Evolutionary conservation across 2,113 vertebrate species (phyloP).

Genomic region (Eira barbara): DNA sequence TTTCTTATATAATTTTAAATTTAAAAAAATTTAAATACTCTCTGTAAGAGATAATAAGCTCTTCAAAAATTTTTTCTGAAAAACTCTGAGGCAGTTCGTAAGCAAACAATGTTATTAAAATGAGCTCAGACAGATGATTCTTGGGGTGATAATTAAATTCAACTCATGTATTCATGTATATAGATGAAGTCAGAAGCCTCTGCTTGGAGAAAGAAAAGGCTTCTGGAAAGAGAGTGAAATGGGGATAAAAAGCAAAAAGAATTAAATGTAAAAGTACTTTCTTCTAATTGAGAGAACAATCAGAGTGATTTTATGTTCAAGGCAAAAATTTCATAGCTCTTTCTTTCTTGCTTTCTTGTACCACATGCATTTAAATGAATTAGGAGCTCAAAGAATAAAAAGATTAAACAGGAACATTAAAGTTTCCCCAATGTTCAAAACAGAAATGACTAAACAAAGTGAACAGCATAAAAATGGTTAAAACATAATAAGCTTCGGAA

Average conservation of each 20-base stretch:
- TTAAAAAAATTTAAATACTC: constrained; percentile 18
- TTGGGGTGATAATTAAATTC: constrained; percentile 69
- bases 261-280: constrained; percentile 29
- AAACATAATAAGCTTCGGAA: constrained; percentile 16
- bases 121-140: constrained; percentile 52
- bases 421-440: constrained; percentile 4
- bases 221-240: constrained; percentile 40
- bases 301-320: constrained; percentile 29
- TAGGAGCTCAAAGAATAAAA: constrained; percentile 8
- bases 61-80: constrained; percentile 41
- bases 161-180: constrained; percentile 54
- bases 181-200: constrained; percentile 54
- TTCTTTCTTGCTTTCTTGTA: constrained; percentile 37
- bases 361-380: constrained; percentile 34
- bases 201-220: constrained; percentile 24
- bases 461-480: constrained; percentile 35
- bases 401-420: constrained; percentile 36
- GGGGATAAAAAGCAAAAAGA: constrained; percentile 16
- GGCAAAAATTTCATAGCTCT: constrained; percentile 1
- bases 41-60: constrained; percentile 22
- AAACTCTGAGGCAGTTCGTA: constrained; percentile 37
- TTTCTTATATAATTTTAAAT: constrained; percentile 26
- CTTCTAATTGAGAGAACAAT: constrained; percentile 38
- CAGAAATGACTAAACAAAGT: constrained; percentile 10
- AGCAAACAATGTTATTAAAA: constrained; percentile 65